phyloP scores from a whole-genome alignment of 2,888 invertebrate species.

The Shargacucullia verbasci region DNA sequence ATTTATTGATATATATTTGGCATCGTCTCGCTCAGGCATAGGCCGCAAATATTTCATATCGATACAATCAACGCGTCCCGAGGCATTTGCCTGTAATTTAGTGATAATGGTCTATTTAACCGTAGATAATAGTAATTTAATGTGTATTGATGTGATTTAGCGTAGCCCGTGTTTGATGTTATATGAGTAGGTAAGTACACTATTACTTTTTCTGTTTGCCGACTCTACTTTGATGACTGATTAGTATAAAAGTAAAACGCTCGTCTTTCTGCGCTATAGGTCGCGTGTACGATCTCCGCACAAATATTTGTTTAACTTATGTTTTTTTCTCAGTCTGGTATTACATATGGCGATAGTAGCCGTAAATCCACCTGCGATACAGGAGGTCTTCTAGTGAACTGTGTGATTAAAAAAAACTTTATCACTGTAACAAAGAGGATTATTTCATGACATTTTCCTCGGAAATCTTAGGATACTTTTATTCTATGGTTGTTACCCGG shows the following conservation, averaged over 20 bases:
- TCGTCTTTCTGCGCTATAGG: too few relatives aligned
- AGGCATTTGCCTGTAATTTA: constrained; percentile 68
- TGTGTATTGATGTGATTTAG: constrained; percentile 53
- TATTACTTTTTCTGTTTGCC: constrained; percentile 1
- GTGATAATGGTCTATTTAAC: constrained; percentile 65
- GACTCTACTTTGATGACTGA: too few relatives aligned
- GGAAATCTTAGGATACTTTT: constrained; percentile 3
- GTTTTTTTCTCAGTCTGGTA: too few relatives aligned
- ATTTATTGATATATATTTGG: constrained; percentile 59
- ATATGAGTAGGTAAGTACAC: constrained; percentile 9
- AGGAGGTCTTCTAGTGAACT: too few relatives aligned
- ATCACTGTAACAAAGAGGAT: constrained; percentile 10
- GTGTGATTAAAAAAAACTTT: too few relatives aligned
- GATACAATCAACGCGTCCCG: constrained; percentile 64
- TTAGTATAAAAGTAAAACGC: too few relatives aligned
- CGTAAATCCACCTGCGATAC: too few relatives aligned
- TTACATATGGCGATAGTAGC: too few relatives aligned
- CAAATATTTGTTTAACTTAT: too few relatives aligned
- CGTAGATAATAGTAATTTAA: constrained; percentile 58
- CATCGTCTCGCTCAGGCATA: constrained; percentile 34
- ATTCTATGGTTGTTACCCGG: too few relatives aligned
- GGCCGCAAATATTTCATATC: constrained; percentile 62
- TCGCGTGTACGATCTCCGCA: too few relatives aligned
- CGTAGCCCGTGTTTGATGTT: constrained; percentile 32
- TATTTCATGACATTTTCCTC: constrained; percentile 20